Conservation (phyloP, 2,888 invertebrate species). For the Pheosia gnoma region DNA sequence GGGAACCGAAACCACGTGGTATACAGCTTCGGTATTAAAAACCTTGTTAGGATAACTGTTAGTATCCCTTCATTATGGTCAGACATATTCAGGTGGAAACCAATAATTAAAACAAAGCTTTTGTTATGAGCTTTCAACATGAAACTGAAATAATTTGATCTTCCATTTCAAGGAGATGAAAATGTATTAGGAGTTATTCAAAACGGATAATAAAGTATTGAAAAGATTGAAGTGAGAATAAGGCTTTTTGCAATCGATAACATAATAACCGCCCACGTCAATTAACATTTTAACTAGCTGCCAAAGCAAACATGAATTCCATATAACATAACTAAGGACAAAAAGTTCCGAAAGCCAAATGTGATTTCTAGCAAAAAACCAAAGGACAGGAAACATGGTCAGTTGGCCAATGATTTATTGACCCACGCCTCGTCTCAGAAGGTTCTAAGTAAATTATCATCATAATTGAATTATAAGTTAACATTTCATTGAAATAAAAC, state of each 20-base stretch:
- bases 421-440: constrained; percentile 19
- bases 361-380: constrained; percentile 31
- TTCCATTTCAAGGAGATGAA: no score
- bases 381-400: constrained; percentile 37
- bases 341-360: constrained; percentile 12
- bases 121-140: not conserved
- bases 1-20: constrained; percentile 70
- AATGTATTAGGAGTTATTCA: no score
- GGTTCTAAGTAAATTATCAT: constrained; percentile 39
- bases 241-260: not conserved
- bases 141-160: not conserved
- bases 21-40: constrained; percentile 62
- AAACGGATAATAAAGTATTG: no score
- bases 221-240: not conserved
- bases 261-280: constrained; percentile 1
- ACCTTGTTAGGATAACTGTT: constrained; percentile 79
- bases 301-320: constrained; percentile 4
- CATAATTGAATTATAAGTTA: constrained; percentile 37
- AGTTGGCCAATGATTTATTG: constrained; percentile 43
- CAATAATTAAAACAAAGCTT: not conserved
- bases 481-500: constrained; percentile 22
- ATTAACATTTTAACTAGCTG: constrained; percentile 2
- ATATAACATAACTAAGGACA: not conserved
- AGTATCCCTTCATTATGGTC: constrained; percentile 70
- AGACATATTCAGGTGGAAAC: constrained; percentile 31